These are phyloP conservation scores for Seriola rivoliana DNA, from an alignment of 2,113 vertebrate species.

Conservation along the genomic window DNA sequence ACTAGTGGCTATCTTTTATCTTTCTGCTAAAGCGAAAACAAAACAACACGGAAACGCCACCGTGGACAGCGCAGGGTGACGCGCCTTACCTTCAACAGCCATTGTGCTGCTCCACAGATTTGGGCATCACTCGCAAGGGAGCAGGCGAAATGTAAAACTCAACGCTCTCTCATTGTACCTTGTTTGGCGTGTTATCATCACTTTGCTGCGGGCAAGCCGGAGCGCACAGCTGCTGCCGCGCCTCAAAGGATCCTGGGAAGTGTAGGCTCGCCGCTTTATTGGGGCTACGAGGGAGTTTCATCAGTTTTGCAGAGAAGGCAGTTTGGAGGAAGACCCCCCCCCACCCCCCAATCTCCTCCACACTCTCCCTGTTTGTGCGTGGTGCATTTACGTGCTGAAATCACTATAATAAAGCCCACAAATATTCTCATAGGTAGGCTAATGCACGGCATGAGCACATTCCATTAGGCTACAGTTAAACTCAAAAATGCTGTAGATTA, in stretches of 20 bases:
- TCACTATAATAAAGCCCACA: background rate
- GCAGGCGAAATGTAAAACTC: constrained; percentile 53
- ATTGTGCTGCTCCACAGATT: constrained; percentile 78
- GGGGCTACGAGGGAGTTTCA: background rate
- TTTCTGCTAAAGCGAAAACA: background rate
- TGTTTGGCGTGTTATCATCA: constrained; percentile 80
- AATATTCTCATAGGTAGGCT: background rate
- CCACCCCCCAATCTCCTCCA: too few species aligned
- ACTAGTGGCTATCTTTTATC: background rate
- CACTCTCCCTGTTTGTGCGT: background rate
- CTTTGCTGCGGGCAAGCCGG: constrained; percentile 76
- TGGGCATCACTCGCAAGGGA: constrained; percentile 69
- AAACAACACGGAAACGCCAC: background rate
- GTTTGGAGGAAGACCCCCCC: background rate
- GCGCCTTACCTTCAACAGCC: constrained; percentile 85
- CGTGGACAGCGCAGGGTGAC: background rate
- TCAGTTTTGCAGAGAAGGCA: constrained; percentile 5
- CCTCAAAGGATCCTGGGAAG: constrained; percentile 78
- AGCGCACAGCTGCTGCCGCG: constrained; percentile 71
- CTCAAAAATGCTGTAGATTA: background rate
- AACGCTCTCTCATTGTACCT: constrained; percentile 70
- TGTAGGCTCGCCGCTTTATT: constrained; percentile 72
- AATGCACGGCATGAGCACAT: background rate
- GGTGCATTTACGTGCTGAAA: background rate
- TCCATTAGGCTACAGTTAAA: background rate